These are phyloP conservation scores for Actenoides lindsayi DNA, from an alignment of 2,113 vertebrate species.

Conservation along the genomic window DNA sequence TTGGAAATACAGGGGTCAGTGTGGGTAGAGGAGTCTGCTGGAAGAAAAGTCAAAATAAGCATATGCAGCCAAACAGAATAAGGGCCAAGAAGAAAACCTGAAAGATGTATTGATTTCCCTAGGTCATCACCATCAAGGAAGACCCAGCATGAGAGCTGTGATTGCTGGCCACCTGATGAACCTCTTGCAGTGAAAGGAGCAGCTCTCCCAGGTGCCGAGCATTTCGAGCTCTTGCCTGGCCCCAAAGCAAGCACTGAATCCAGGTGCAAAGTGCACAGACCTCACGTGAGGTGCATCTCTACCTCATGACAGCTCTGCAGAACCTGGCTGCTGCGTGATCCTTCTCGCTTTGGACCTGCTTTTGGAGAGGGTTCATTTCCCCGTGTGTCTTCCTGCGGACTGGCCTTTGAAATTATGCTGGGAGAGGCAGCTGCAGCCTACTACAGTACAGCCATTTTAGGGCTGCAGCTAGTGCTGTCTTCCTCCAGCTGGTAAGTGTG, in stretches of 20 bases:
- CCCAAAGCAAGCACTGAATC: neutral
- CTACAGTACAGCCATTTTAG: conserved; percentile 29
- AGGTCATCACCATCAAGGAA: neutral
- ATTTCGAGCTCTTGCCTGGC: neutral
- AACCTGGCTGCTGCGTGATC: fast-evolving
- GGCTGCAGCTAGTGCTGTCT: neutral
- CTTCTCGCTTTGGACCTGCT: neutral
- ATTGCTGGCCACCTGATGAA: neutral
- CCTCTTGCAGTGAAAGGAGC: neutral
- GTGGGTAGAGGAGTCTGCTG: neutral
- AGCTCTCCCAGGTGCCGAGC: neutral
- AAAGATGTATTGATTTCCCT: neutral
- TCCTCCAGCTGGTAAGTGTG: conserved; percentile 61
- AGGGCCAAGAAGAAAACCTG: neutral
- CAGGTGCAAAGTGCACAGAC: neutral
- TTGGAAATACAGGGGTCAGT: neutral
- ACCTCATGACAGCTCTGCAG: neutral
- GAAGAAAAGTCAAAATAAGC: neutral
- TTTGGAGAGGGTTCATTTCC: neutral
- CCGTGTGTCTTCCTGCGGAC: fast-evolving
- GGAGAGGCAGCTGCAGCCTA: neutral
- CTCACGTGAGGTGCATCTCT: neutral
- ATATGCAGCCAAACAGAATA: neutral
- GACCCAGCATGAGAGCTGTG: neutral
- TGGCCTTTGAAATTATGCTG: neutral